Evolutionary conservation across 1,140 invertebrate species (phyloP), one percentile per base, ranked within the genome.

Genomic region (Cataglyphis hispanica): DNA sequence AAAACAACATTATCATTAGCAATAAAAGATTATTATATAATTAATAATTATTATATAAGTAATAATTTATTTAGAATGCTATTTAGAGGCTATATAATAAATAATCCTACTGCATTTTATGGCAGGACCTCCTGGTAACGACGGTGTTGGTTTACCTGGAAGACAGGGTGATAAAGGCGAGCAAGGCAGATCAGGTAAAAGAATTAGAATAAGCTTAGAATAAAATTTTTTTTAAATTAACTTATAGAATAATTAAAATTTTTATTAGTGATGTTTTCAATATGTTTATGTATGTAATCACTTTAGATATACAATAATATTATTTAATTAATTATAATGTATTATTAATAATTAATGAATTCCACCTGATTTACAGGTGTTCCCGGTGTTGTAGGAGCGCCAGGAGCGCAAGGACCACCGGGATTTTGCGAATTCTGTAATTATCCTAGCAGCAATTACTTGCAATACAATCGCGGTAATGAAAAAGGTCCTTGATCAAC

Each of bases 391-490:
- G 90, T 92, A 75, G 96, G 96, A 40, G 69, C 94, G 76, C 94
- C 95, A 63, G 96, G 96, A 60, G 88, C 94, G 16, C 96, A 95
- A 89, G 96, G 96, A 69, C 92, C 95, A 46, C 96, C 96, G 19
- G 97, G 97, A 37, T 96, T 95, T 87, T 97, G 97, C 89, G 96
- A 97, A 91, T 96, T 95, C 86, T 96, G 96, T 89, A 96, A 96
- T 88, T 95, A 95, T 56, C 88, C 89, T 2, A 67, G 80, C 19
- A 60, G 75, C 10, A 91, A 85, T 87, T 92, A 92, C 60, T 46
- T 92, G n/a, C 91, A 87, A 13, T 89, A 90, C 22, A 84, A 22
- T 67, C 90, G 86, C 11, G 86, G 84, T 22, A 91, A 91, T 10
- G 86, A 91, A 16, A 93, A 93, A 46, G 92, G 91, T 1, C 86